Evolutionary conservation across 1,140 invertebrate genomes (phyloP).

Genomic region (Bombus pascuorum): DNA sequence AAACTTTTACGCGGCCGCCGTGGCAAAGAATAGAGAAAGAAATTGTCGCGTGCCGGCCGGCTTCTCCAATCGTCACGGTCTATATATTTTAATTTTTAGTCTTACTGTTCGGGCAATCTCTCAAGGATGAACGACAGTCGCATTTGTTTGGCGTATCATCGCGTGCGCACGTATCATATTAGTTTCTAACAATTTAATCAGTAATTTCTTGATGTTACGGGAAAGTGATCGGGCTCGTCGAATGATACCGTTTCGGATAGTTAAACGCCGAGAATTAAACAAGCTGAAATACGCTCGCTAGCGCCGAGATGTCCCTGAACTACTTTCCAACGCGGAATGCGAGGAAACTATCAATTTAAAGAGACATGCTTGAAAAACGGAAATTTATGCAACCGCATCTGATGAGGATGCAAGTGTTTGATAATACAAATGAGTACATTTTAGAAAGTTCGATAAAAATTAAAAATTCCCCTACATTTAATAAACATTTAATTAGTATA

Average conservation of each 20-base stretch:
- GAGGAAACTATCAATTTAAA: neutral
- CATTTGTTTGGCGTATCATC: neutral
- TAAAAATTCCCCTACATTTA: neutral
- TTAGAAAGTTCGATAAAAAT: neutral
- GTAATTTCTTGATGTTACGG: neutral
- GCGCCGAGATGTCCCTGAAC: constrained; percentile 36
- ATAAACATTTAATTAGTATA: no score
- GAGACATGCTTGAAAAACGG: neutral
- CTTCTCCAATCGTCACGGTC: constrained; percentile 42
- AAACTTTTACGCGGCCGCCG: constrained; percentile 31
- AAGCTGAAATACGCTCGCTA: neutral
- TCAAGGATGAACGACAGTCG: neutral
- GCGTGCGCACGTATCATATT: neutral
- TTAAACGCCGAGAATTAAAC: constrained; percentile 13
- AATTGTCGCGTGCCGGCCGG: constrained; percentile 52
- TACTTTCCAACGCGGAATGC: constrained; percentile 34
- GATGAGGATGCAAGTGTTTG: neutral
- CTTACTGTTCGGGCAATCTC: neutral
- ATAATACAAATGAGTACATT: neutral
- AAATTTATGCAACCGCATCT: neutral
- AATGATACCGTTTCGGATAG: constrained; percentile 28
- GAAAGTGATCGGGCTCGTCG: neutral
- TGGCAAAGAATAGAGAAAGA: constrained; percentile 26
- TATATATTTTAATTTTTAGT: constrained; percentile 27
- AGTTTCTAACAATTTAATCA: neutral